Conservation (phyloP, 2,113 vertebrate species). For the Ahaetulla prasina region DNA sequence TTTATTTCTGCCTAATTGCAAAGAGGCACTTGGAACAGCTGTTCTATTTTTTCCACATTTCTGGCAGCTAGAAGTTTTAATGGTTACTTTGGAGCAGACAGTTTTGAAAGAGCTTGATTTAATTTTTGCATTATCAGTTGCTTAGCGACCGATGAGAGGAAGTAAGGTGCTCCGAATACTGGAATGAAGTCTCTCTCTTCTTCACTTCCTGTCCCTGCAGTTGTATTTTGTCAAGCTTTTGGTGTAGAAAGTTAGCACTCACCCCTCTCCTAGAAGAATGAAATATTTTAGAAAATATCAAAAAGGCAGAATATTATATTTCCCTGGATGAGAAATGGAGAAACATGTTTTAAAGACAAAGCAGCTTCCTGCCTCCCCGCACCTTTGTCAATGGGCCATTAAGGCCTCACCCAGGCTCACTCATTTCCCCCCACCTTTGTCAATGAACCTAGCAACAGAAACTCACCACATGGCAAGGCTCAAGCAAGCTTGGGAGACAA, state of each 20-base stretch:
- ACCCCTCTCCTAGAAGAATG: too few relatives aligned
- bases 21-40: conserved; percentile 26
- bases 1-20: background rate
- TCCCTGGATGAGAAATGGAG: too few relatives aligned
- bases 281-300: too few relatives aligned
- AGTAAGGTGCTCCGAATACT: conserved; percentile 49
- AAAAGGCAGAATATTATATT: too few relatives aligned
- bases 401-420: too few relatives aligned
- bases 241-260: conserved; percentile 1
- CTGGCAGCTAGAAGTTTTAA: conserved; percentile 39
- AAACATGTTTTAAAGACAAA: too few relatives aligned
- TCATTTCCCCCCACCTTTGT: too few relatives aligned
- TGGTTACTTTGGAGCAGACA: conserved; percentile 50
- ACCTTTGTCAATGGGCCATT: too few relatives aligned
- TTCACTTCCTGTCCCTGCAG: background rate
- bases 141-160: conserved; percentile 58
- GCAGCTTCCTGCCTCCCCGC: too few relatives aligned
- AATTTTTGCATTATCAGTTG: conserved; percentile 57
- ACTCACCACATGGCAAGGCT: too few relatives aligned
- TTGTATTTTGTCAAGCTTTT: conserved; percentile 29
- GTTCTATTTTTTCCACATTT: conserved; percentile 36
- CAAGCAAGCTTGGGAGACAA: too few relatives aligned
- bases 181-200: conserved; percentile 25
- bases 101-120: conserved; percentile 59
- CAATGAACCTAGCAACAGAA: too few relatives aligned